These are phyloP conservation scores for Formica aserva DNA, from an alignment of 2,888 invertebrate genomes.

Conservation along the genomic window DNA sequence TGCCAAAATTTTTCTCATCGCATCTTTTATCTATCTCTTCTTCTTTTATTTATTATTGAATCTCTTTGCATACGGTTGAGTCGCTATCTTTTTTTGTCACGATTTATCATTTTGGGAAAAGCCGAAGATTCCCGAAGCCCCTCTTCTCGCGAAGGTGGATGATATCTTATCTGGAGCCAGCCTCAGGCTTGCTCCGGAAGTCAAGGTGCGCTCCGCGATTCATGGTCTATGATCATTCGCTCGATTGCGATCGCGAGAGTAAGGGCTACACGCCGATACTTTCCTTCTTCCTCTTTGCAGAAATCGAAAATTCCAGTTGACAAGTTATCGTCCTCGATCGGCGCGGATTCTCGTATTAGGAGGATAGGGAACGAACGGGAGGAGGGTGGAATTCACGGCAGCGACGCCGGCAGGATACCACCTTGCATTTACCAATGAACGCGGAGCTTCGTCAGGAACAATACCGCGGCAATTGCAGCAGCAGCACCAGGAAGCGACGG, in stretches of 20 bases:
- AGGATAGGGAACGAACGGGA: neutral
- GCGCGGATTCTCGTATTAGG: neutral
- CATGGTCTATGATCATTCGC: conserved; percentile 69
- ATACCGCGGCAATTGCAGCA: conserved; percentile 76
- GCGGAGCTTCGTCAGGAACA: conserved; percentile 77
- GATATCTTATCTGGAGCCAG: conserved; percentile 73
- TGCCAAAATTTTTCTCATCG: neutral
- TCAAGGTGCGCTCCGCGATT: conserved; percentile 48
- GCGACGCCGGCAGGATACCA: conserved; percentile 76
- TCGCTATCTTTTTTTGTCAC: neutral
- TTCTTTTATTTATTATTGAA: neutral
- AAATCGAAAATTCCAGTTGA: neutral
- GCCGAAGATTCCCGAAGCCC: neutral
- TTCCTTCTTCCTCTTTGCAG: conserved; percentile 11
- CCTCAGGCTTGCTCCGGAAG: conserved; percentile 59
- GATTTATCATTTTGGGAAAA: conserved; percentile 24
- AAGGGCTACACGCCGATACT: neutral
- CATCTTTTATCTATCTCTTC: neutral
- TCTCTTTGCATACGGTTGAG: neutral
- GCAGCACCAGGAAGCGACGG: conserved; percentile 77
- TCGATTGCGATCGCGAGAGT: conserved; percentile 34
- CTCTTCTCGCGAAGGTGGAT: conserved; percentile 10
- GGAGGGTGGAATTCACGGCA: conserved; percentile 61
- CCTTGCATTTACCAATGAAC: conserved; percentile 80
- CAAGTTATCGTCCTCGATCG: neutral